Evolutionary conservation across 2,113 vertebrate species (phyloP).

Genomic region (Tupaia chinensis): DNA sequence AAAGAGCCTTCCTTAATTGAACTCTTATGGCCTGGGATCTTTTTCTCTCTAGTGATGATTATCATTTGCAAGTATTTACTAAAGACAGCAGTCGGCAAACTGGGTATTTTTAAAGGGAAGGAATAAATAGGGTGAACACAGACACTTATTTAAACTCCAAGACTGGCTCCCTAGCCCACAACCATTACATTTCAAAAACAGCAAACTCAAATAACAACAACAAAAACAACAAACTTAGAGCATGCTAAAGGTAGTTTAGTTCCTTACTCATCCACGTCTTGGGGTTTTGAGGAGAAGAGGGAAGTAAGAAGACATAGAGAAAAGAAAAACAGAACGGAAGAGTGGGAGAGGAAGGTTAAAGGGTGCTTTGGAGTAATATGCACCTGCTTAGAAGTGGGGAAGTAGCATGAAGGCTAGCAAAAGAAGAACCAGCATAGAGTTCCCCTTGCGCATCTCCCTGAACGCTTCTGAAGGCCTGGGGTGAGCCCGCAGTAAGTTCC

Average conservation of each 20-base stretch:
- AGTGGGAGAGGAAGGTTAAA: conserved; percentile 63
- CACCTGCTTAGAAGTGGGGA: conserved; percentile 69
- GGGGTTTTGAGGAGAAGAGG: conserved; percentile 60
- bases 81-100: background rate
- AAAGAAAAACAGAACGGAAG: conserved; percentile 64
- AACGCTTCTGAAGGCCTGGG: conserved; percentile 11
- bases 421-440: conserved; percentile 59
- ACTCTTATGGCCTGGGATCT: background rate
- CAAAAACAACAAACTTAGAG: conserved; percentile 3
- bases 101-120: background rate
- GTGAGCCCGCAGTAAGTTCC: background rate
- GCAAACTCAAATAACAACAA: background rate
- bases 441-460: conserved; percentile 40
- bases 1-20: conserved; percentile 25
- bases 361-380: conserved; percentile 35
- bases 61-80: background rate
- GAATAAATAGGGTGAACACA: background rate
- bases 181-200: background rate
- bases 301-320: conserved; percentile 66
- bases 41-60: background rate
- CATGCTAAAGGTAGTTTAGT: background rate
- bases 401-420: conserved; percentile 26
- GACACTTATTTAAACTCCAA: background rate
- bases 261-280: conserved; percentile 18
- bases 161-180: background rate